A percentile compares a stretch with the other conserved stretches of the same genome.
Conservation (phyloP, 2,113 vertebrate genomes). For the Ellobius talpinus region DNA sequence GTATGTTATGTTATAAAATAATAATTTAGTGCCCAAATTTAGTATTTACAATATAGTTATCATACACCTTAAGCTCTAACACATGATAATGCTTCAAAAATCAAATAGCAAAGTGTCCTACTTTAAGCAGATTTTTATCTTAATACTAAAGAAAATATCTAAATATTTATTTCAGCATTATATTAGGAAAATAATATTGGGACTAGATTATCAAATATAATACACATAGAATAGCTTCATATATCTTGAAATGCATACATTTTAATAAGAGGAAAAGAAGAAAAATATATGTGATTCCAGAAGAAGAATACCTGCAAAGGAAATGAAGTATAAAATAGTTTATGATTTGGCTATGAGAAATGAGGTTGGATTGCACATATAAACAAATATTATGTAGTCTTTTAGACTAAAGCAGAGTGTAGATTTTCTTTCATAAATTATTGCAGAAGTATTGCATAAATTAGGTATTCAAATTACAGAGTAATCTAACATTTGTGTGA, state of each 20-base stretch:
- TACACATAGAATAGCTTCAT: not conserved
- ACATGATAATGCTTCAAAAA: not conserved
- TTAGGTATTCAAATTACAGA: not conserved
- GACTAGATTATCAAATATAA: not conserved
- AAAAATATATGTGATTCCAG: not conserved
- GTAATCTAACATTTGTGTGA: not conserved
- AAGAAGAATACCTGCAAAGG: not conserved
- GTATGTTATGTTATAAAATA: not conserved
- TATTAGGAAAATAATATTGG: not conserved
- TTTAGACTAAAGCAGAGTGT: not conserved
- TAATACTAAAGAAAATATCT: not conserved
- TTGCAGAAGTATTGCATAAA: not conserved
- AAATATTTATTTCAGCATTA: constrained; percentile 7
- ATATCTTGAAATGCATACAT: not conserved
- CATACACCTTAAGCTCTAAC: not conserved
- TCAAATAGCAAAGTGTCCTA: not conserved
- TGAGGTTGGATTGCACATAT: not conserved
- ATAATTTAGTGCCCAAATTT: not conserved
- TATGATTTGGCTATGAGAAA: not conserved
- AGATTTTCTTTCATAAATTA: not conserved
- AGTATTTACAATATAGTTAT: not conserved
- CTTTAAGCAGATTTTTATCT: not conserved
- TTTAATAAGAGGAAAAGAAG: not conserved
- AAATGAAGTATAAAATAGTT: not conserved
- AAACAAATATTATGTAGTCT: not conserved